phyloP scores from a whole-genome alignment of 1,140 invertebrate species.

The Eubasilissa regina region DNA sequence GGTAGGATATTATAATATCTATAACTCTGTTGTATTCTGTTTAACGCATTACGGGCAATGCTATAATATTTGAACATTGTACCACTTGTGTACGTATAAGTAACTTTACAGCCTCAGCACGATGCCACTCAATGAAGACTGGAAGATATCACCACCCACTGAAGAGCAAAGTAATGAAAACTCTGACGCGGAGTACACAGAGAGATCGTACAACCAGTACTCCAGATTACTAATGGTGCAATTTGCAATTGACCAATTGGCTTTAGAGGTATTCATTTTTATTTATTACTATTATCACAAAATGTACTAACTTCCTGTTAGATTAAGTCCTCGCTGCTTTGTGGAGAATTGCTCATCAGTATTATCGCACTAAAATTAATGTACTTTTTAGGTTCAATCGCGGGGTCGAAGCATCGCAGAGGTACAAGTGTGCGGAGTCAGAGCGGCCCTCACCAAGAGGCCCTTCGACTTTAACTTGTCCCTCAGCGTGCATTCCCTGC shows the following conservation, averaged over 20 bases:
- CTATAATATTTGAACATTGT: no score
- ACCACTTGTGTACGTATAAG: no score
- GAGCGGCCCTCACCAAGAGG: slow-evolving; percentile 81
- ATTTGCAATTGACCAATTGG: slow-evolving; percentile 91
- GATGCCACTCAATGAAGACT: slow-evolving; percentile 45
- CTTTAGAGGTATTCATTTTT: slow-evolving; percentile 81
- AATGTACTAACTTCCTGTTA: neutral
- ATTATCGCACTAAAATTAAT: neutral
- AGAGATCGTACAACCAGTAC: slow-evolving; percentile 69
- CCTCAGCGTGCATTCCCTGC: slow-evolving; percentile 91
- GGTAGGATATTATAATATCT: slow-evolving; percentile 28
- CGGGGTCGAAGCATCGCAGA: slow-evolving; percentile 90
- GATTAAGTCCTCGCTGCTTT: neutral
- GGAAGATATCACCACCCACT: slow-evolving; percentile 51
- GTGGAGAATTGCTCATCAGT: neutral
- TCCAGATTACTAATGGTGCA: slow-evolving; percentile 87
- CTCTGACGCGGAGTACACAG: slow-evolving; percentile 69
- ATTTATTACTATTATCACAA: no score
- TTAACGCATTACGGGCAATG: no score
- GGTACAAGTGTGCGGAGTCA: slow-evolving; percentile 91
- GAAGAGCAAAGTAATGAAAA: slow-evolving; percentile 60
- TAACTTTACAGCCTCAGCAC: slow-evolving; percentile 50
- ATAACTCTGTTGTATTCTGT: slow-evolving; percentile 9
- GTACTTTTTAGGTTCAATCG: slow-evolving; percentile 78
- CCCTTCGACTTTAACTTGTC: slow-evolving; percentile 82